phyloP scores from a whole-genome alignment of 2,888 invertebrate genomes.

The Beris chalybata region DNA sequence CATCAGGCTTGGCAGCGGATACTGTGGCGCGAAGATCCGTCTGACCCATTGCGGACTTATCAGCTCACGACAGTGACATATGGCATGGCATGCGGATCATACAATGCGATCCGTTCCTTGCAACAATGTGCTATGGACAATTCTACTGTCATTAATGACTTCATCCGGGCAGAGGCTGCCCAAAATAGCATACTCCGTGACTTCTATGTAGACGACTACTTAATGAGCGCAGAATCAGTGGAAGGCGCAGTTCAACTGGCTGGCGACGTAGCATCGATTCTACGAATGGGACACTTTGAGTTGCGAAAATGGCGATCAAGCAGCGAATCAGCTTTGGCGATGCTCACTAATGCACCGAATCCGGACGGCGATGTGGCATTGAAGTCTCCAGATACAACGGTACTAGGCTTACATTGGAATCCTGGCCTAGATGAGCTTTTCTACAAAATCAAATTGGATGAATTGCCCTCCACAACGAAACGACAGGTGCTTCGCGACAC shows the following conservation, averaged over 20 bases:
- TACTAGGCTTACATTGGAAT: conserved; percentile 2
- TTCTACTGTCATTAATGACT: neutral
- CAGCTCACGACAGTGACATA: no score
- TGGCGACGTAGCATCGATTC: neutral
- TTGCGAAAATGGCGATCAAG: no score
- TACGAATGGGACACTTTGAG: no score
- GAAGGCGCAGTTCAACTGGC: neutral
- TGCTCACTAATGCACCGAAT: neutral
- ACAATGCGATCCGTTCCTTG: neutral
- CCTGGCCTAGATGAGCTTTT: neutral
- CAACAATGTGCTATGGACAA: neutral
- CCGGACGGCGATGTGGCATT: neutral
- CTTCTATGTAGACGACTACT: neutral
- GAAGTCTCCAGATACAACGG: neutral
- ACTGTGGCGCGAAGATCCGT: neutral
- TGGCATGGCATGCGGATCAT: no score
- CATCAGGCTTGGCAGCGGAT: no score
- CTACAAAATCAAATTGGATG: no score
- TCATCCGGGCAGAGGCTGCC: neutral
- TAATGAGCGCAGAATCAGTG: neutral
- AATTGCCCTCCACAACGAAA: no score
- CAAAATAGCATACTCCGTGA: neutral
- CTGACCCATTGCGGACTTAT: no score
- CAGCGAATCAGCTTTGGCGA: no score
- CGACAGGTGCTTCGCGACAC: no score